Conservation (phyloP, 1,140 invertebrate genomes). For the Amphibalanus amphitrite region DNA sequence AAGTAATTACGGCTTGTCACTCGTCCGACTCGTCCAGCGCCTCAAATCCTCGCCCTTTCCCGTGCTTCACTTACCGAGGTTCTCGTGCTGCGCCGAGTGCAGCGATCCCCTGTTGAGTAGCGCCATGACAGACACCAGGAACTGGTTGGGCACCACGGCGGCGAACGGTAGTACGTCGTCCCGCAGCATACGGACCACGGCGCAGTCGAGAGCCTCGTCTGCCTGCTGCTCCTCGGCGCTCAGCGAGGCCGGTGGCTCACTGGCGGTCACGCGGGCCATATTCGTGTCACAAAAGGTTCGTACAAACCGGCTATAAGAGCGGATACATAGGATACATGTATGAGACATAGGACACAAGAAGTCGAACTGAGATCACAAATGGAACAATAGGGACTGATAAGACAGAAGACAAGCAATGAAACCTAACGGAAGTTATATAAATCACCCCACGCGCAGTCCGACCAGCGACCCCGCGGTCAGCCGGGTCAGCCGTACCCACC, state of each 20-base stretch:
- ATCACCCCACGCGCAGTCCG: no score
- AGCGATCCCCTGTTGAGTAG: slow-evolving; percentile 86
- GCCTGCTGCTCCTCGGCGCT: slow-evolving; percentile 62
- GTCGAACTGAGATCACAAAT: background rate
- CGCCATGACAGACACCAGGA: slow-evolving; percentile 69
- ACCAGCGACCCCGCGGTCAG: background rate
- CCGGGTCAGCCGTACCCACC: slow-evolving; percentile 21
- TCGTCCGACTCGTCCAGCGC: background rate
- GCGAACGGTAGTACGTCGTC: slow-evolving; percentile 72
- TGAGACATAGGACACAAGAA: background rate
- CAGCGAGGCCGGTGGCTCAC: slow-evolving; percentile 39
- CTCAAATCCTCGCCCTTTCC: no score
- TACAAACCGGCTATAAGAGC: slow-evolving; percentile 14
- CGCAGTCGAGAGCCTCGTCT: slow-evolving; percentile 69
- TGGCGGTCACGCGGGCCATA: slow-evolving; percentile 20
- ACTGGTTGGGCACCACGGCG: slow-evolving; percentile 58
- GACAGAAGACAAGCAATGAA: no score
- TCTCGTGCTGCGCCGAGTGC: slow-evolving; percentile 55
- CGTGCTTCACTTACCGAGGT: background rate
- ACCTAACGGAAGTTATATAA: no score
- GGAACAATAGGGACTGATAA: no score
- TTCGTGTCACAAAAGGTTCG: background rate
- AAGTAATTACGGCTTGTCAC: background rate
- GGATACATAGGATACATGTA: slow-evolving; percentile 9
- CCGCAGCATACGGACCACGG: slow-evolving; percentile 65